Evolutionary conservation across 2,113 vertebrate genomes (phyloP), one percentile per base, ranked within the genome.

Genomic region (Garra rufa): DNA sequence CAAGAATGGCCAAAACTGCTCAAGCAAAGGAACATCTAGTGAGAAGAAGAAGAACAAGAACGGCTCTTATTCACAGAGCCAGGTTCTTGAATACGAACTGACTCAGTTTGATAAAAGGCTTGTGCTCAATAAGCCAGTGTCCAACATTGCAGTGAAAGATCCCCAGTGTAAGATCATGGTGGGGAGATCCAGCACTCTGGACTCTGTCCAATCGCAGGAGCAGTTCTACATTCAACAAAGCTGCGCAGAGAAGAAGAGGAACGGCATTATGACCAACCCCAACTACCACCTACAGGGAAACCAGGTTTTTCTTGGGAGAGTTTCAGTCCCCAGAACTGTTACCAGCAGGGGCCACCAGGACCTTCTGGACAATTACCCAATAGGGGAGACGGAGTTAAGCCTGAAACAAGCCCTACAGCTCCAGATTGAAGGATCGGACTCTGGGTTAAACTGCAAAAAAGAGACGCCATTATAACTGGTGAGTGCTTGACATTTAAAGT

Each of bases 371-470:
- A 97, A 95, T 77, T 98, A 96, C 87, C 97, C 97, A 79, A 91
- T 97, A 0, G 93, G 96, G 9, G 97, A 99, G 91, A 97, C 97
- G 0, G 97, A 99, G 83, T 90, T 99, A 86, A 98, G 96, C 95
- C 97, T 99, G 94, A 99, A 99, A 93, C 97, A 99, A 96, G 96
- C 97, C 93, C 95, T 99, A 91, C 98, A 98, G 94, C 96, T 99
- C 86, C 98, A 99, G 91, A 95, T 99, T 75, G 98, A 99, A 90
- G 96, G 96, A 86, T 94, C 96, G 0, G 98, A 99, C 89, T 94
- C 97, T 7, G 96, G 96, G 83, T 98, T 98, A 90, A 99, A 96
- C 94, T 99, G 98, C 91, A 99, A 99, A 91, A 99, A 99, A 92
- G 98, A 99, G 92, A 99, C 98, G 1, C 98, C 98, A 0, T 94